A percentile compares a stretch with the other conserved stretches of the same genome.
phyloP scores from a whole-genome alignment of 1,140 invertebrate genomes.

The Thalassaphorura encarpata region DNA sequence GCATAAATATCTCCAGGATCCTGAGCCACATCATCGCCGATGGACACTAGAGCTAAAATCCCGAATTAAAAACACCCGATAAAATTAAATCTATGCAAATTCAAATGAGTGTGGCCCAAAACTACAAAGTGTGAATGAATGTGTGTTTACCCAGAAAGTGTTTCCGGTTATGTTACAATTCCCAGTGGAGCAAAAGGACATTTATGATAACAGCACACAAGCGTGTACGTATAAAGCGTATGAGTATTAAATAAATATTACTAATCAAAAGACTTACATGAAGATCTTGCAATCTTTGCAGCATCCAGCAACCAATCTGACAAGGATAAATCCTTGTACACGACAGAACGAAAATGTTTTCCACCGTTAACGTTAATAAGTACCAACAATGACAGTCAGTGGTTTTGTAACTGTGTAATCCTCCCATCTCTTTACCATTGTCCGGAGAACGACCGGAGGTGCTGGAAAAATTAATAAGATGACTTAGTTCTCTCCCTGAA shows the following conservation, averaged over 20 bases:
- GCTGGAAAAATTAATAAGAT: too few species aligned
- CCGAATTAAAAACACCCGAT: too few species aligned
- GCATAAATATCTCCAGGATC: constrained; percentile 76
- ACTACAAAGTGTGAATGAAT: too few species aligned
- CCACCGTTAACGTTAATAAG: constrained; percentile 99
- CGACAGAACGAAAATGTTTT: constrained; percentile 93
- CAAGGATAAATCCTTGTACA: constrained; percentile 86
- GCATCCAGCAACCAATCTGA: constrained; percentile 91
- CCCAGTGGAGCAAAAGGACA: too few species aligned
- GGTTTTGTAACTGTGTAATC: constrained; percentile 68
- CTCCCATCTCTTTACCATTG: constrained; percentile 69
- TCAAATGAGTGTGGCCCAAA: too few species aligned
- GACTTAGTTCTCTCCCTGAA: too few species aligned
- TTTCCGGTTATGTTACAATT: too few species aligned
- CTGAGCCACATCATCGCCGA: constrained; percentile 43
- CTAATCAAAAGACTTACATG: constrained; percentile 39
- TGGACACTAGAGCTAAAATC: constrained; percentile 46
- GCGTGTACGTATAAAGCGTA: background rate
- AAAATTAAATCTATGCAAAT: too few species aligned
- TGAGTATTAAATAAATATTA: too few species aligned
- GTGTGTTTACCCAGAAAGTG: too few species aligned
- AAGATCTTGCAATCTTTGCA: constrained; percentile 37
- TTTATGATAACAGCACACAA: too few species aligned
- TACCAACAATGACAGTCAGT: constrained; percentile 77
- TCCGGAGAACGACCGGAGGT: constrained; percentile 62